A percentile compares a stretch with the other conserved stretches of the same genome.
Evolutionary conservation across 2,797 vertebrate species (phyloP).

Genomic region (Sebastes matsubarae): DNA sequence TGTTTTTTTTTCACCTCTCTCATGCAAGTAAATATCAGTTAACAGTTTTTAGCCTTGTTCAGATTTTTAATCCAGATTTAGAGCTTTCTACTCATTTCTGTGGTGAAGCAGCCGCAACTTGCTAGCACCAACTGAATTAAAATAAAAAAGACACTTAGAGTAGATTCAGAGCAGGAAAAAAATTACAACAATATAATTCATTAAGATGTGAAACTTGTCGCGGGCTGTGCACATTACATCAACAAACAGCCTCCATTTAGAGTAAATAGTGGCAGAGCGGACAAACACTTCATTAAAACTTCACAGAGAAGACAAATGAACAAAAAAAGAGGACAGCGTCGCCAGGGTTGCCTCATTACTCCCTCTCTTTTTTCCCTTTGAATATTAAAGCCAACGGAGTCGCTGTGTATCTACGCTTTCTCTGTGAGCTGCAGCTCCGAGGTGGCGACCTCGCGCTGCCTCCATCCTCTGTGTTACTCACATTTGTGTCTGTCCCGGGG

Average conservation of each 20-base stretch:
- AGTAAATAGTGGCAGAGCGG: slow-evolving; percentile 21
- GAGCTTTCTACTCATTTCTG: neutral
- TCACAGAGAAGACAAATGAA: slow-evolving; percentile 29
- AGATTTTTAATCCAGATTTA: neutral
- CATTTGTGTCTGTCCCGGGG: slow-evolving; percentile 60
- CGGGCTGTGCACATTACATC: neutral
- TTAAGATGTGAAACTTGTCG: slow-evolving; percentile 19
- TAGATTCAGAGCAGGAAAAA: neutral
- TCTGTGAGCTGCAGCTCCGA: slow-evolving; percentile 19
- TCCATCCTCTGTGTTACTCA: slow-evolving; percentile 59
- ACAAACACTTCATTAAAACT: slow-evolving; percentile 45
- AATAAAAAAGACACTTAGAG: neutral
- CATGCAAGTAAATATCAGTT: too few species aligned
- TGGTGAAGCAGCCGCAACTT: neutral
- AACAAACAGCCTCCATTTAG: slow-evolving; percentile 23
- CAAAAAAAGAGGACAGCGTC: neutral
- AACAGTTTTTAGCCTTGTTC: too few species aligned
- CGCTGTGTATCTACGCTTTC: slow-evolving; percentile 2
- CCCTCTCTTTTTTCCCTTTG: neutral
- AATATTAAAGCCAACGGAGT: slow-evolving; percentile 26
- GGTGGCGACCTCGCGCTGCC: slow-evolving; percentile 41
- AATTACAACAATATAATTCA: neutral
- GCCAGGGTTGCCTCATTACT: slow-evolving; percentile 14
- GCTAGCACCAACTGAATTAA: neutral
- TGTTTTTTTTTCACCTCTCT: too few species aligned